phyloP scores from a whole-genome alignment of 2,888 invertebrate species.

The Stenodera caucasica region DNA sequence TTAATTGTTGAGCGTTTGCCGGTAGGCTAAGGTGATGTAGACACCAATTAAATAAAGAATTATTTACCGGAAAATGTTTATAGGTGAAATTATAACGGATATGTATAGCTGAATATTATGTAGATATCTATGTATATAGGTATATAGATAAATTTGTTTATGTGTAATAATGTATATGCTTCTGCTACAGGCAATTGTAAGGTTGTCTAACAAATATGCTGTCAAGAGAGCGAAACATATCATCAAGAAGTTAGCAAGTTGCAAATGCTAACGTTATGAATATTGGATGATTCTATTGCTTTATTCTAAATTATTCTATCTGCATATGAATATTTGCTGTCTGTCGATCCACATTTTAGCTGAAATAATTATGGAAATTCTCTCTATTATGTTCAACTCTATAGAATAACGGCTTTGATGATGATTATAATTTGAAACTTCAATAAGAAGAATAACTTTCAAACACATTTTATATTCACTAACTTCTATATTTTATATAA shows the following conservation, averaged over 20 bases:
- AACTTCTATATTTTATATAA: no score
- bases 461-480: not conserved
- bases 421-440: not conserved
- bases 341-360: not conserved
- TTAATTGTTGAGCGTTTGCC: constrained; percentile 13
- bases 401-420: not conserved
- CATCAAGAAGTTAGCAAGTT: constrained; percentile 4
- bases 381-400: not conserved
- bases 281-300: constrained; percentile 2
- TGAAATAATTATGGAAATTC: constrained; percentile 3
- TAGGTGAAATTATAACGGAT: not conserved
- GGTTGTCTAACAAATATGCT: not conserved
- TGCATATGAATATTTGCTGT: not conserved
- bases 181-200: constrained; percentile 1
- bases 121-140: not conserved
- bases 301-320: constrained; percentile 3
- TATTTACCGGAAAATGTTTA: constrained; percentile 1
- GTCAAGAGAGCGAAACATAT: constrained; percentile 3
- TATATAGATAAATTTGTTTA: not conserved
- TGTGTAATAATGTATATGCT: not conserved
- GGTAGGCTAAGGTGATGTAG: not conserved
- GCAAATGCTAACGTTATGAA: constrained; percentile 1
- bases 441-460: not conserved
- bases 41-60: constrained; percentile 6
- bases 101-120: not conserved